Evolutionary conservation across 53 echinoderm and acorn worm species (phyloP).

Genomic region (Glandiceps talaboti): DNA sequence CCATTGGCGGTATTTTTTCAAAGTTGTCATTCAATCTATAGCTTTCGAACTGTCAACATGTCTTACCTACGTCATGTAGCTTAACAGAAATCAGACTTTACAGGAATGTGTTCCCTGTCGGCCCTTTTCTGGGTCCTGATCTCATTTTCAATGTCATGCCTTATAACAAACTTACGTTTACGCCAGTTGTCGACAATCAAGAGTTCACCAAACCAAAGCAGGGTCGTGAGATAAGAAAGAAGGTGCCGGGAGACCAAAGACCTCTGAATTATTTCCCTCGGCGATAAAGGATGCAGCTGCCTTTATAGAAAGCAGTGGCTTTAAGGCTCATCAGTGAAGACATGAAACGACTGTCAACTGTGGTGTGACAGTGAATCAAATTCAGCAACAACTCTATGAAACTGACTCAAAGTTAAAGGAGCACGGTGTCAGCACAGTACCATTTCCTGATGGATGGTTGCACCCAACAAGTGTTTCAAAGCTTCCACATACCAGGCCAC

Average conservation of each 20-base stretch:
- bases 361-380: background rate
- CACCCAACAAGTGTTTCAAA: slow-evolving; percentile 3
- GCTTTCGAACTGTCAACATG: no score
- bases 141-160: background rate
- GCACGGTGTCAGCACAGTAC: background rate
- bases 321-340: background rate
- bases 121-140: background rate
- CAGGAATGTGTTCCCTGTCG: background rate
- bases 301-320: background rate
- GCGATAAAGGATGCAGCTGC: background rate
- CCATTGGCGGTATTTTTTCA: no score
- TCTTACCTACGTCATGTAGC: no score
- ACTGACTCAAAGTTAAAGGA: background rate
- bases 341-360: background rate
- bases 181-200: no score
- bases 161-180: background rate
- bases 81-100: no score
- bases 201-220: no score
- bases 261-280: background rate
- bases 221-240: background rate
- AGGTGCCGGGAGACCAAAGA: background rate
- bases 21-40: no score
- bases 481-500: background rate
- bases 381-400: background rate
- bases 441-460: slow-evolving; percentile 5